Evolutionary conservation across 2,797 vertebrate species (phyloP).

Genomic region (Mallotus villosus): DNA sequence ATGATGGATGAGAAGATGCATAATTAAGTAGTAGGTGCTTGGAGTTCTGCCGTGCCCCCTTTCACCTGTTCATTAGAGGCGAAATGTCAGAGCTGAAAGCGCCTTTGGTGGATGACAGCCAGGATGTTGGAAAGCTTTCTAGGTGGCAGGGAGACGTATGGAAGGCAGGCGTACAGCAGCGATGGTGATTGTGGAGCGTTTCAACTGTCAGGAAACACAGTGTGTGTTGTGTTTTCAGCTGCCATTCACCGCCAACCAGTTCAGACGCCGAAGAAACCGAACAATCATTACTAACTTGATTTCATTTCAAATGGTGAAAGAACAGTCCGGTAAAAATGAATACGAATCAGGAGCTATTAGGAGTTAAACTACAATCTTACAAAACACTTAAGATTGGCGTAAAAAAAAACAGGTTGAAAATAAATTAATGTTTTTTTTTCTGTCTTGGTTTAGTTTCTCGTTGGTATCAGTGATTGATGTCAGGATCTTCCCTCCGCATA

Average conservation of each 20-base stretch:
- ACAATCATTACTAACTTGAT: no score
- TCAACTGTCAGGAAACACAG: no score
- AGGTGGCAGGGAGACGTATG: background rate
- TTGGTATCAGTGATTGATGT: constrained; percentile 82
- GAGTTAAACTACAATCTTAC: no score
- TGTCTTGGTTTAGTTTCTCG: constrained; percentile 52
- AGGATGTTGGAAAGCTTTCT: background rate
- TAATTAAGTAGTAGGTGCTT: background rate
- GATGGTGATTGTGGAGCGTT: no score
- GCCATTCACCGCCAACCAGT: no score
- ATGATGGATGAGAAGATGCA: background rate
- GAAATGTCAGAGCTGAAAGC: background rate
- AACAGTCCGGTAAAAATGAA: no score
- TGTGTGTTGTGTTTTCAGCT: no score
- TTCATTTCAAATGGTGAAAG: no score
- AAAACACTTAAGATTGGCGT: no score
- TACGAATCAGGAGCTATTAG: no score
- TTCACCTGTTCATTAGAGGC: background rate
- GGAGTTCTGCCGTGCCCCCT: background rate
- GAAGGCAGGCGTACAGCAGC: background rate
- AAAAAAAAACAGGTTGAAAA: no score
- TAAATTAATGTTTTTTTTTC: background rate
- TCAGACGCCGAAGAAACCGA: no score
- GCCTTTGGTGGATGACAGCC: background rate
- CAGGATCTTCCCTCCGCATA: constrained; percentile 66